Evolutionary conservation across 23 tunicate species (phyloP), one percentile per base, ranked within the genome.

Genomic region (Clavelina lepadiformis): DNA sequence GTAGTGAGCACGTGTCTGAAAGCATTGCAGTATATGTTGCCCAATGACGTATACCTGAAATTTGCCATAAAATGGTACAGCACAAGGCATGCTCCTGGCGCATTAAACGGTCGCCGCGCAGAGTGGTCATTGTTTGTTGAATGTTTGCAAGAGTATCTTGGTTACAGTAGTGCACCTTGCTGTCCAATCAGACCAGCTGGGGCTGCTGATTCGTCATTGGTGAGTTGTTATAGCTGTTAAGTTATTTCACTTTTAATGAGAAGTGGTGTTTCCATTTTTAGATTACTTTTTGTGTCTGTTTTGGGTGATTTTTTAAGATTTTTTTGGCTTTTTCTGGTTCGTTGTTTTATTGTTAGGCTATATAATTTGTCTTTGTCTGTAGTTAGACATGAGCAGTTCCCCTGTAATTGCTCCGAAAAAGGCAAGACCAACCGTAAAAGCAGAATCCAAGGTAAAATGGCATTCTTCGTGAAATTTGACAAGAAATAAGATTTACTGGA

Each of bases 371-470:
- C 3, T 13, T 68, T 60, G 15, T 31, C 28, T 75, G 19, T 52
- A 86, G 95, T 79, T 86, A 58, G 95, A 86, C 50, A 67, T 72
- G 5, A 61, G 74, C 23, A 73, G 69, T 5, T 86, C 95, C 3
- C 95, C 95, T 18, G 84, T 77, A 28, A 59, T 86, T 36, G 95
- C 95, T 35, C 74, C 94, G 25, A 86, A 86, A 58, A 86, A 86
- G 36, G 77, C 85, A 13, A 64, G 62, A 47, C 80, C 83, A 18
- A 57, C 29, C 0, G 64, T n/a, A n/a, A 70, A 19, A 6, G 3
- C 35, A 62, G 65, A 38, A 70, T 41, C 8, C 57, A 3, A 3
- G 72, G 36, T 2, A 45, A 35, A 3, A 46, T 46, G 57, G 72
- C 47, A 18, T 53, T 53, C n/a, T n/a, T n/a, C n/a, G n/a, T n/a